Base-by-base conservation (phyloP, 2,797 vertebrate genomes). In the Lindbergichthys nudifrons region DNA sequence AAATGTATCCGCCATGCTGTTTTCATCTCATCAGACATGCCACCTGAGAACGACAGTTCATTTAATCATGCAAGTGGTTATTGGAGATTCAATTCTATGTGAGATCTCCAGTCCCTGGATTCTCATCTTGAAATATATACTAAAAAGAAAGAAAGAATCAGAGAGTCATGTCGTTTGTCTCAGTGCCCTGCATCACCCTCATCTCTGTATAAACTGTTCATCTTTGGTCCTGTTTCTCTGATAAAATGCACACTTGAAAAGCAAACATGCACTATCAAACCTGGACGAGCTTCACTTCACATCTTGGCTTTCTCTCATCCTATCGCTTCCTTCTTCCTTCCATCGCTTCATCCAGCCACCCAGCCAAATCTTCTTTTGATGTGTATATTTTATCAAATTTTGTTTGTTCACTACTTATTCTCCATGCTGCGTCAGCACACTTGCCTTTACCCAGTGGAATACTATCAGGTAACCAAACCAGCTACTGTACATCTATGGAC, bases 381-480 rank as follows among this genome's bases (percentile, higher is more conserved):
- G 80, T 88, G 87, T 92, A 85, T 90, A 80, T 92, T 93, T 91
- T 88, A 92, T 90, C 73, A 85, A 83, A 42, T 84, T 77, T 88
- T 93, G 78, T 92, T 91, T 94, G 91, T 91, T 92, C 85, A 87
- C 84, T 82, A 85, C 89, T 92, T 93, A 82, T 78, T 90, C 89
- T 90, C 50, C 89, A 92, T 92, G 94, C 93, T 92, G 92, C 92
- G 62, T 89, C 90, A 93, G 94, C 89, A 92, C 92, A 83, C 90
- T 93, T 87, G 92, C 92, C 86, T 93, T 92, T 86, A 93, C 91
- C 87, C 93, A 93, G 91, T 94, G 93, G 94, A 93, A 90, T 87
- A 81, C 77, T 43, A 91, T 94, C 84, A 94, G 94, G 94, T 94
- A 94, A 94, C 87, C 81, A 73, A 60, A 83, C 73, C 52, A 52